Evolutionary conservation across 2,888 invertebrate species (phyloP).

Genomic region (Steinernema scapterisci): DNA sequence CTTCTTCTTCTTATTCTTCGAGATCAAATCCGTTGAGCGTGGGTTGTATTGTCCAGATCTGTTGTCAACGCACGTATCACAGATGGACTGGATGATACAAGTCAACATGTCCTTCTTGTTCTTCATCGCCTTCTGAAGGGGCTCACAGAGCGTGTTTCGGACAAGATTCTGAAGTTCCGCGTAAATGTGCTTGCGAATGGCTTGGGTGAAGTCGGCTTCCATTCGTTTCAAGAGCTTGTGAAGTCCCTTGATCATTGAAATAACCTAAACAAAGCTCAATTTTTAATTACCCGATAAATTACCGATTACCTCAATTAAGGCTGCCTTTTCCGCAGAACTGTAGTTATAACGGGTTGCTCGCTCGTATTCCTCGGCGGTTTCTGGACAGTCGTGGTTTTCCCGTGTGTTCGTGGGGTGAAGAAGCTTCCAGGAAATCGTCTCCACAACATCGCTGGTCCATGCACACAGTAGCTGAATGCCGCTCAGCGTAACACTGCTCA

Average conservation of each 20-base stretch:
- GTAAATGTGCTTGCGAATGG: slow-evolving; percentile 88
- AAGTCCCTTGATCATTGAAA: slow-evolving; percentile 97
- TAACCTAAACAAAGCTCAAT: slow-evolving; percentile 69
- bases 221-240: slow-evolving; percentile 94
- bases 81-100: slow-evolving; percentile 89
- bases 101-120: slow-evolving; percentile 91
- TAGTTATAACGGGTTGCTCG: slow-evolving; percentile 89
- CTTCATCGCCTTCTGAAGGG: slow-evolving; percentile 91
- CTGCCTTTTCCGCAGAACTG: slow-evolving; percentile 93
- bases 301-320: slow-evolving; percentile 84
- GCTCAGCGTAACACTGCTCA: slow-evolving; percentile 85
- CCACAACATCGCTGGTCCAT: slow-evolving; percentile 93
- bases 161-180: slow-evolving; percentile 94
- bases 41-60: slow-evolving; percentile 37
- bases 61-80: slow-evolving; percentile 93
- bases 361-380: slow-evolving; percentile 97
- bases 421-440: slow-evolving; percentile 82
- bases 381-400: slow-evolving; percentile 84
- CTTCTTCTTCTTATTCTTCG: slow-evolving; percentile 83
- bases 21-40: slow-evolving; percentile 67
- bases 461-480: slow-evolving; percentile 90
- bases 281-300: too few species aligned
- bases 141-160: slow-evolving; percentile 84
- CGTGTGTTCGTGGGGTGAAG: slow-evolving; percentile 96
- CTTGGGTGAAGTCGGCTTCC: slow-evolving; percentile 93